These are phyloP conservation scores for Campoletis raptor DNA, from an alignment of 2,888 invertebrate species.

Conservation along the genomic window DNA sequence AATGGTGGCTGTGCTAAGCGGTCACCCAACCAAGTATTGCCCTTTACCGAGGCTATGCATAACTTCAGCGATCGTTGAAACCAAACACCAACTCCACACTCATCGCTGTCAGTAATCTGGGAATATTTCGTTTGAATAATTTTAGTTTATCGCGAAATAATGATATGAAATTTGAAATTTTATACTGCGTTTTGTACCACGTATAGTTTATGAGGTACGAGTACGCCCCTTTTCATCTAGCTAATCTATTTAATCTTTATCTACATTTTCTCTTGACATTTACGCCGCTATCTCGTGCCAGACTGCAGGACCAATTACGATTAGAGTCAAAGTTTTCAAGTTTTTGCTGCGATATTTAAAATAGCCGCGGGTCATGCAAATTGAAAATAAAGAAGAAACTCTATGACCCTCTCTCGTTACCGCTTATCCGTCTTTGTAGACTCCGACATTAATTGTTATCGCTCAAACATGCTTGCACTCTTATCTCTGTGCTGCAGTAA, in stretches of 20 bases:
- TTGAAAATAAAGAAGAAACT: slow-evolving; percentile 32
- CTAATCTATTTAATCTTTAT: slow-evolving; percentile 29
- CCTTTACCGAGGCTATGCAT: neutral
- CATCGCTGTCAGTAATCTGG: neutral
- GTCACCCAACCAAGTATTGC: neutral
- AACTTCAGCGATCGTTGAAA: no score
- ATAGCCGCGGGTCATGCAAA: slow-evolving; percentile 61
- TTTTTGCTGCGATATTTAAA: slow-evolving; percentile 34
- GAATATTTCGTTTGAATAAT: neutral
- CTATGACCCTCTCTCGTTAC: slow-evolving; percentile 32
- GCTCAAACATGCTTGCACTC: slow-evolving; percentile 45
- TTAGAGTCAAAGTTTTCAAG: slow-evolving; percentile 45
- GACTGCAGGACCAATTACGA: slow-evolving; percentile 35
- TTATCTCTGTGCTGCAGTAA: slow-evolving; percentile 38
- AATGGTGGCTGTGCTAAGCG: no score
- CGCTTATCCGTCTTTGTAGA: slow-evolving; percentile 34
- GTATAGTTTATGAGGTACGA: neutral
- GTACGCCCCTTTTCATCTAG: slow-evolving; percentile 13
- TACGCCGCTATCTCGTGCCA: slow-evolving; percentile 40
- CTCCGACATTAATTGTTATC: slow-evolving; percentile 45
- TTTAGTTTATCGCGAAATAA: neutral
- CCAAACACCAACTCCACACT: neutral
- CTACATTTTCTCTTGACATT: slow-evolving; percentile 41
- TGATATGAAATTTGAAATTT: neutral
- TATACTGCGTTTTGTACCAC: neutral